phyloP scores from a whole-genome alignment of 2,797 vertebrate genomes.

The Luscinia megarhynchos region DNA sequence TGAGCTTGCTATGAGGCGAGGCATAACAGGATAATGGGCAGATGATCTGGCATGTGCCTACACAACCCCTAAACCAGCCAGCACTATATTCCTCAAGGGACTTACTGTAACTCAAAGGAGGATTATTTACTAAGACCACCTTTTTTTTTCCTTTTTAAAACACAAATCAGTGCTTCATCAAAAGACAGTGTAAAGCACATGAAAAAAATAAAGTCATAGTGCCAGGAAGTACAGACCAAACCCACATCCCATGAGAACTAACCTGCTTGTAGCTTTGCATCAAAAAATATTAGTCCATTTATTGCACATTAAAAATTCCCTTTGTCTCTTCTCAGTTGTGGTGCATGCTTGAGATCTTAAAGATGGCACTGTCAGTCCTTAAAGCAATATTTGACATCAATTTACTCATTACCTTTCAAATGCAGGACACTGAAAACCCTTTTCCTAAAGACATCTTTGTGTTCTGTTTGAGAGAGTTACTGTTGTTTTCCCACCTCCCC shows the following conservation, averaged over 20 bases:
- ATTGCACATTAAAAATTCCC: slow-evolving; percentile 53
- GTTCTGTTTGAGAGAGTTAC: slow-evolving; percentile 50
- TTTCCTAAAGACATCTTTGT: slow-evolving; percentile 54
- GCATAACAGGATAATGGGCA: not conserved
- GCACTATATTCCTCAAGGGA: not conserved
- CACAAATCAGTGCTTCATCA: not conserved
- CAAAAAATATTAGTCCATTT: slow-evolving; percentile 44
- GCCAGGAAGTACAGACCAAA: slow-evolving; percentile 31
- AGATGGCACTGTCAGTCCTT: slow-evolving; percentile 38
- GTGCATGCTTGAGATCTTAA: slow-evolving; percentile 39
- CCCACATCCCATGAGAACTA: slow-evolving; percentile 44
- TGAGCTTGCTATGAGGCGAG: not conserved
- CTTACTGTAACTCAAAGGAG: not conserved
- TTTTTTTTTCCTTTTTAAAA: not conserved
- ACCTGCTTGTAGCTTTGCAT: slow-evolving; percentile 5
- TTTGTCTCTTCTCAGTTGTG: slow-evolving; percentile 53
- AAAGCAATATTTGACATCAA: slow-evolving; percentile 44
- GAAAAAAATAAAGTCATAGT: not conserved
- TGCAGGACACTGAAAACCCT: slow-evolving; percentile 56
- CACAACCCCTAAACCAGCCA: not conserved
- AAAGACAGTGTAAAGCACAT: not conserved
- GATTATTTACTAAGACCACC: not conserved
- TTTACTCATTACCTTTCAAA: slow-evolving; percentile 64
- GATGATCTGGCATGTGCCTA: not conserved
- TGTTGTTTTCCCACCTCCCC: slow-evolving; percentile 55